These are phyloP conservation scores for Virgularia gustaviana DNA, from an alignment of 92 coral and sea anemone genomes.

Conservation along the genomic window DNA sequence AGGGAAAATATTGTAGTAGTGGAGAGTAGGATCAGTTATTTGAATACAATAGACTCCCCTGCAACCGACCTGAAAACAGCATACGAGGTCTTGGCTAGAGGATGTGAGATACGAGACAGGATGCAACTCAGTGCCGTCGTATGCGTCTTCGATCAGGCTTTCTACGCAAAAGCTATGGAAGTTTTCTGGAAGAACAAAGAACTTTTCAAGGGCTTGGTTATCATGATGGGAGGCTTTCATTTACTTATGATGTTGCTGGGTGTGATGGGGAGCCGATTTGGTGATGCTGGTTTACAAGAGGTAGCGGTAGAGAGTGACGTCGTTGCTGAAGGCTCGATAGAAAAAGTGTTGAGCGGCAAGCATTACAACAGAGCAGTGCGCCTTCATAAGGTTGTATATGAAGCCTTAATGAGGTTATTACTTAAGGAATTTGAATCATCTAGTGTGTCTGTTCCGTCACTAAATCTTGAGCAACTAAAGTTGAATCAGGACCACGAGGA, in stretches of 20 bases:
- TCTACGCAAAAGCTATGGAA: constrained; percentile 67
- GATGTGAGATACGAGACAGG: constrained; percentile 60
- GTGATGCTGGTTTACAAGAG: constrained; percentile 66
- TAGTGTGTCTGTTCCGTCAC: not conserved
- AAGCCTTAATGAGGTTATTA: constrained; percentile 34
- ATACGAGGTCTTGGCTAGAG: constrained; percentile 63
- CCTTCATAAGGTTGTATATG: constrained; percentile 24
- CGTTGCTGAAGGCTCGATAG: constrained; percentile 36
- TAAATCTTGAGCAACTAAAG: constrained; percentile 27
- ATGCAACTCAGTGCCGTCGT: constrained; percentile 55
- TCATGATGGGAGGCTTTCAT: constrained; percentile 72
- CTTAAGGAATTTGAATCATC: constrained; percentile 36
- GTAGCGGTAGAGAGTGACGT: constrained; percentile 49
- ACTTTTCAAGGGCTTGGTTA: constrained; percentile 46
- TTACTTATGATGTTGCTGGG: constrained; percentile 59
- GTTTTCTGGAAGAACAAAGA: constrained; percentile 59
- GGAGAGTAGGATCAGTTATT: constrained; percentile 60
- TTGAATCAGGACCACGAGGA: constrained; percentile 9
- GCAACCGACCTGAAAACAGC: constrained; percentile 70
- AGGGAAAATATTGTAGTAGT: constrained; percentile 57
- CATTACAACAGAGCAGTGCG: constrained; percentile 46
- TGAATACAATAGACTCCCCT: constrained; percentile 62
- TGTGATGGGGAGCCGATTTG: constrained; percentile 59
- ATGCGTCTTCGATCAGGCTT: constrained; percentile 68
- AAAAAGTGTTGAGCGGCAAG: constrained; percentile 31